These are phyloP conservation scores for Sebastes wilsoni DNA, from an alignment of 2,797 vertebrate species.

Conservation along the genomic window DNA sequence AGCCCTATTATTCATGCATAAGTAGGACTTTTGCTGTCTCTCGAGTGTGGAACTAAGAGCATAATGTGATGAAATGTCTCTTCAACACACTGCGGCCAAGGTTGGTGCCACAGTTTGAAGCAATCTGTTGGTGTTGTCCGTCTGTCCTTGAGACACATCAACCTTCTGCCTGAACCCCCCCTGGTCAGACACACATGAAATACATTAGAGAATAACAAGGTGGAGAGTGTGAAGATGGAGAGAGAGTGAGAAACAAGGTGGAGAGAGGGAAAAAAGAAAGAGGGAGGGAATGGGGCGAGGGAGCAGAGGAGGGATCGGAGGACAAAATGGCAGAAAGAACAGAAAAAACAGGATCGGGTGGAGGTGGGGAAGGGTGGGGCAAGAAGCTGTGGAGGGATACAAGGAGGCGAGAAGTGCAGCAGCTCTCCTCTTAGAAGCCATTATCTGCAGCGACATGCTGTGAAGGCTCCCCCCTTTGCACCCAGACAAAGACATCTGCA, in stretches of 20 bases:
- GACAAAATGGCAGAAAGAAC: slow-evolving; percentile 31
- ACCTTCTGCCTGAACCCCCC: slow-evolving; percentile 21
- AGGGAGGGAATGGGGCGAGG: neutral
- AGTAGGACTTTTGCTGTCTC: neutral
- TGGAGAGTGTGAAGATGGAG: slow-evolving; percentile 26
- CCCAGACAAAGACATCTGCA: slow-evolving; percentile 22
- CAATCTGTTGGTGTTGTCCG: slow-evolving; percentile 45
- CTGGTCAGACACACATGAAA: slow-evolving; percentile 55
- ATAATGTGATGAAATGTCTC: slow-evolving; percentile 40
- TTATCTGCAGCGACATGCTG: slow-evolving; percentile 51
- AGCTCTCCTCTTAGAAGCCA: slow-evolving; percentile 42
- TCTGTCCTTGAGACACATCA: slow-evolving; percentile 67
- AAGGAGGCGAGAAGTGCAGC: slow-evolving; percentile 3
- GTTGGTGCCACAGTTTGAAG: slow-evolving; percentile 37
- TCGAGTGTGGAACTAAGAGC: neutral
- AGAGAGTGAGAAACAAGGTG: slow-evolving; percentile 5
- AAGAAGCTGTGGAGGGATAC: neutral
- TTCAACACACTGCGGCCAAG: slow-evolving; percentile 28
- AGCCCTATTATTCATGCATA: neutral
- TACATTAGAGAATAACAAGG: slow-evolving; percentile 62
- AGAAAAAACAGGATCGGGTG: neutral
- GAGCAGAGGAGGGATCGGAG: neutral
- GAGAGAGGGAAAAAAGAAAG: neutral
- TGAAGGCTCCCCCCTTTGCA: slow-evolving; percentile 31
- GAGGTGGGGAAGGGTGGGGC: neutral